phyloP scores from a whole-genome alignment of 2,797 vertebrate genomes.

The Nyctibius grandis region DNA sequence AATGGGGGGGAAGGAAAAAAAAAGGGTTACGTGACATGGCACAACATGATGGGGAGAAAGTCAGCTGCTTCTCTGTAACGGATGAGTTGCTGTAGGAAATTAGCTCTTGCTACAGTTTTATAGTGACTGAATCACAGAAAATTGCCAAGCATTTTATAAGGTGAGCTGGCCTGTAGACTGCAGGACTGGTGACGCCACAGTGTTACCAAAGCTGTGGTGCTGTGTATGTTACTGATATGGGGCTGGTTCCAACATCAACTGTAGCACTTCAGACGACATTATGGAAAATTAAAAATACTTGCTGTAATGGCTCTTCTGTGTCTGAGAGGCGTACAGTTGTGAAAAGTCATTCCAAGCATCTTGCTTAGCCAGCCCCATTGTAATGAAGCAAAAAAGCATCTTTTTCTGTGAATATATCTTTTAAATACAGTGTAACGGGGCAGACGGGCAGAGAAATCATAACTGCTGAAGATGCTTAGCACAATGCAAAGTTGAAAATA shows the following conservation, averaged over 20 bases:
- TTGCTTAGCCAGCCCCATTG: neutral
- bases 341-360: neutral
- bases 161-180: neutral
- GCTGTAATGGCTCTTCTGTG: neutral
- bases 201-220: neutral
- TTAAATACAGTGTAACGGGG: neutral
- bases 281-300: neutral
- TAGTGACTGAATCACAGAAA: neutral
- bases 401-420: neutral
- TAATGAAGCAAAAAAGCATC: neutral
- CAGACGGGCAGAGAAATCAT: neutral
- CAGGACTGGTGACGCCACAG: neutral
- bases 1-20: neutral
- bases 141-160: neutral
- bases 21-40: constrained; percentile 25
- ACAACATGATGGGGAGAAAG: neutral
- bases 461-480: neutral
- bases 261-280: neutral
- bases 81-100: constrained; percentile 41
- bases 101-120: constrained; percentile 10
- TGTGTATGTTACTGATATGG: neutral
- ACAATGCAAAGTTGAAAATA: neutral
- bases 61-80: constrained; percentile 4
- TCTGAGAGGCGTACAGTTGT: neutral
- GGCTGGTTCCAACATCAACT: neutral